These are phyloP conservation scores for Saturnia japonica DNA, from an alignment of 2,888 invertebrate species.

Conservation along the genomic window DNA sequence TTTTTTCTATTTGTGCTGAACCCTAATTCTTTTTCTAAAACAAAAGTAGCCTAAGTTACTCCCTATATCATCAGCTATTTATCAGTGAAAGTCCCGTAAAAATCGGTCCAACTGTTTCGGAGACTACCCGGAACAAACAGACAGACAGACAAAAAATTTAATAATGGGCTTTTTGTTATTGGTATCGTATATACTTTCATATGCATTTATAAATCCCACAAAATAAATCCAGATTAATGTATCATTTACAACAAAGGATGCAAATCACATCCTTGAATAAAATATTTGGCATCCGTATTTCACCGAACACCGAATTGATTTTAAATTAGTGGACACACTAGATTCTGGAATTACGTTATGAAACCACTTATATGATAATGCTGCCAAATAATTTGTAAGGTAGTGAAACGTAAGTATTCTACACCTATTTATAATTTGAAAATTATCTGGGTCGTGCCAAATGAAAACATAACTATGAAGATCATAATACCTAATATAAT, in stretches of 20 bases:
- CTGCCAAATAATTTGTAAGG: conserved; percentile 35
- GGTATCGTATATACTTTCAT: too few relatives aligned
- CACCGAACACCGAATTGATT: background rate
- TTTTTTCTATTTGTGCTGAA: too few relatives aligned
- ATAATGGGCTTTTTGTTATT: too few relatives aligned
- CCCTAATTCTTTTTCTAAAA: too few relatives aligned
- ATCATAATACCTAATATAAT: background rate
- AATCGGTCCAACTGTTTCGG: too few relatives aligned
- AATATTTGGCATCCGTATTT: background rate
- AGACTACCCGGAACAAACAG: too few relatives aligned
- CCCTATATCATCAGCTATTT: too few relatives aligned
- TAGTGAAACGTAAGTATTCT: conserved; percentile 31
- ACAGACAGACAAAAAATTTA: too few relatives aligned
- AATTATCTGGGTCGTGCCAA: conserved; percentile 35
- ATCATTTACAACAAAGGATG: background rate
- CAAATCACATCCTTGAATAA: background rate
- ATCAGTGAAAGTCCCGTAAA: too few relatives aligned
- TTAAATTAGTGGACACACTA: background rate
- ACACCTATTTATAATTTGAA: conserved; percentile 41
- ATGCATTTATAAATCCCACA: too few relatives aligned
- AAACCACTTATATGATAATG: conserved; percentile 7
- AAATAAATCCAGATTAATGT: too few relatives aligned
- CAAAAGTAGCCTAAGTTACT: too few relatives aligned
- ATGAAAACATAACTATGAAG: conserved; percentile 29
- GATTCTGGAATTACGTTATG: background rate